Base-by-base conservation (phyloP, 1,140 invertebrate genomes). In the Cyclargus thomasi region DNA sequence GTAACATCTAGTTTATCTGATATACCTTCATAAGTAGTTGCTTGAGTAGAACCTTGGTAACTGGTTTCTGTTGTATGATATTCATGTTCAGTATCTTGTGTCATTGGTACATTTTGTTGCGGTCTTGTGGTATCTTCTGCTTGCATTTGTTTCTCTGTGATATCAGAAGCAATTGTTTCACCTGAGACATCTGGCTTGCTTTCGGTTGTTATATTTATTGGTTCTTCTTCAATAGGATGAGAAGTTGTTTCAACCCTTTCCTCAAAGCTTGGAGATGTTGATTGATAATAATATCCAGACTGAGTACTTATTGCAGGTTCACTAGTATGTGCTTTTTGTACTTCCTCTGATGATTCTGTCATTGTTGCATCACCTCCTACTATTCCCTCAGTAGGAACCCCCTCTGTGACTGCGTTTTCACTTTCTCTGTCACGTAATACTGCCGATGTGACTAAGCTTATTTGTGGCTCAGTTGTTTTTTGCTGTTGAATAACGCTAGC, bases 321-420 rank as follows among this genome's bases (percentile, higher is more conserved):
- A n/a, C n/a, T 63, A 11, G 62, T 63, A 36, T 29, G 18, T 29
- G 62, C 7, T 63, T 63, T 29, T 35, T 63, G 62, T 22, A 23
- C 23, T 11, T 14, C 23, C 17, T n/a, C 17, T 23, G 16, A n/a
- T 47, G 10, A 47, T 16, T 47, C 39, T 47, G 39, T 47, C 14
- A 47, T 14, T 14, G 39, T 47, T 16, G 14, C 39, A 47, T 47
- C 39, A 16, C 39, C 14, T 47, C 39, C 14, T 14, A 47, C 39
- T 47, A 47, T 14, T 16, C 11, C 14, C 3, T 47, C 39, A 47
- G 39, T 47, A 47, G 39, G 39, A 47, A 47, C 14, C 14, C 2
- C 39, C 39, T 16, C 39, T 8, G 39, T 47, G 3, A 47, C 14
- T 47, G 39, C 14, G 39, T 16, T 47, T 47, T 47, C 39, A 14